Evolutionary conservation across 1,140 invertebrate species (phyloP).

Genomic region (Hormaphis cornu): DNA sequence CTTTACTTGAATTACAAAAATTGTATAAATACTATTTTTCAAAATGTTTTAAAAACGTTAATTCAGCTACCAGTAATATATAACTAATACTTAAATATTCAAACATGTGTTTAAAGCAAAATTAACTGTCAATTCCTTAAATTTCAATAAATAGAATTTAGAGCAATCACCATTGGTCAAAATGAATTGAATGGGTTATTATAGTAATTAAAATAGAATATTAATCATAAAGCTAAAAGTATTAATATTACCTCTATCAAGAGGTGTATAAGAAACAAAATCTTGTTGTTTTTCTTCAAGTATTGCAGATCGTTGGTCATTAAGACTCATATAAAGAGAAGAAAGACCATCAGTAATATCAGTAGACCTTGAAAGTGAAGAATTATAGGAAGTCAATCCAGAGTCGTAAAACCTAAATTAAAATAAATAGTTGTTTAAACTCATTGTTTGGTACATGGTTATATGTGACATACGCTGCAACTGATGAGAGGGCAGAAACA

Average conservation of each 20-base stretch:
- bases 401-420: conserved; percentile 18
- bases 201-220: too few relatives aligned
- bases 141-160: too few relatives aligned
- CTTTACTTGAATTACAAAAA: too few relatives aligned
- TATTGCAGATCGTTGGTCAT: conserved; percentile 18
- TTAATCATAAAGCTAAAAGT: background rate
- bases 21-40: too few relatives aligned
- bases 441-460: background rate
- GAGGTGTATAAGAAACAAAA: conserved; percentile 20
- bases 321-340: conserved; percentile 10
- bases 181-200: too few relatives aligned
- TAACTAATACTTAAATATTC: too few relatives aligned
- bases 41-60: too few relatives aligned
- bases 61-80: too few relatives aligned
- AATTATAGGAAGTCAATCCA: background rate
- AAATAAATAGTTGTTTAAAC: background rate
- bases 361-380: conserved; percentile 1
- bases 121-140: too few relatives aligned
- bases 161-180: too few relatives aligned
- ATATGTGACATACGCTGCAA: background rate
- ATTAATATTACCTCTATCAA: conserved; percentile 5
- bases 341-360: conserved; percentile 13
- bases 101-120: too few relatives aligned
- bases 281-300: conserved; percentile 27
- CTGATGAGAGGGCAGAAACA: conserved; percentile 6